phyloP scores from a whole-genome alignment of 2,888 invertebrate genomes.

The Tenodera sinensis region DNA sequence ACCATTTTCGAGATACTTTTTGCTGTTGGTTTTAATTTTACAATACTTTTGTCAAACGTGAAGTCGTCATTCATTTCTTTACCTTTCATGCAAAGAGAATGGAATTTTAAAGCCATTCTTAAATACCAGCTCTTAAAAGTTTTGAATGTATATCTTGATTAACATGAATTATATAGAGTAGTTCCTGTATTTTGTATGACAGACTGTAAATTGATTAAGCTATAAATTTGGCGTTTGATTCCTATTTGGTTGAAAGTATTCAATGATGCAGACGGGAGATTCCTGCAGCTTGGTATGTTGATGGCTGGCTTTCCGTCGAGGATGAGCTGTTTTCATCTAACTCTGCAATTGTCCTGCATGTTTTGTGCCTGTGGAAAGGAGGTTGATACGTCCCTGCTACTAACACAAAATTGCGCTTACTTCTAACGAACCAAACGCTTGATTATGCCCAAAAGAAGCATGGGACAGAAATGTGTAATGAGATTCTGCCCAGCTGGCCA shows the following conservation, averaged over 20 bases:
- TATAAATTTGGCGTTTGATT: too few species aligned
- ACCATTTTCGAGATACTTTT: too few species aligned
- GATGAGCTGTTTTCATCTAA: neutral
- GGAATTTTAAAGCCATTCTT: too few species aligned
- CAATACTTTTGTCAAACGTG: too few species aligned
- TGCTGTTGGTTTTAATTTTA: too few species aligned
- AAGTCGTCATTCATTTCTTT: too few species aligned
- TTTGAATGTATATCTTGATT: too few species aligned
- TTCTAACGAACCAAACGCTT: neutral
- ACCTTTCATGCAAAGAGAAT: too few species aligned
- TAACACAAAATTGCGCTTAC: neutral
- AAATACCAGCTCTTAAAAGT: too few species aligned
- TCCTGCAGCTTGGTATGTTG: neutral
- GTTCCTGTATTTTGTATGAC: too few species aligned
- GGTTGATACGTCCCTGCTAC: neutral
- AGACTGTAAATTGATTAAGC: too few species aligned
- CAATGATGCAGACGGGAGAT: neutral
- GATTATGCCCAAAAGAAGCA: neutral
- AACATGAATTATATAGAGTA: too few species aligned
- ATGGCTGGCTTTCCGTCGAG: neutral
- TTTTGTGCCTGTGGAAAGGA: neutral
- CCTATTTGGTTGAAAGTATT: neutral
- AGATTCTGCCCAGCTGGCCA: neutral
- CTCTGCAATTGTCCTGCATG: neutral
- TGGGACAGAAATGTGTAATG: neutral